Percentiles rank a stretch among this genome's conserved stretches.
phyloP scores from a whole-genome alignment of 2,113 vertebrate genomes.

The Centropus bengalensis region DNA sequence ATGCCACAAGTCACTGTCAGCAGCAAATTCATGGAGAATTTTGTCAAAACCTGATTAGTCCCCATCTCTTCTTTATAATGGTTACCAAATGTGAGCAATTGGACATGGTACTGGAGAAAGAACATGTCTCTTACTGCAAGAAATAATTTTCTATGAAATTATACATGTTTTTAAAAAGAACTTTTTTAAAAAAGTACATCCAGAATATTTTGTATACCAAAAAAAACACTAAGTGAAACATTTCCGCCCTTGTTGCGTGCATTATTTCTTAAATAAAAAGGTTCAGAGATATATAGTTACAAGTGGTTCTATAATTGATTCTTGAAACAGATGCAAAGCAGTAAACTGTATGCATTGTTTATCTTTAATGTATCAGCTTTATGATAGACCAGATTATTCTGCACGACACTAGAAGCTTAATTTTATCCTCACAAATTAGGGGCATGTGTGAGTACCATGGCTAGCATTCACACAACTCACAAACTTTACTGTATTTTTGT shows the following conservation, averaged over 20 bases:
- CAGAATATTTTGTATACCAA: neutral
- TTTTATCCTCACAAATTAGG: neutral
- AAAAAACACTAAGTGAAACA: neutral
- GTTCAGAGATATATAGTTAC: neutral
- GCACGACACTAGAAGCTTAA: neutral
- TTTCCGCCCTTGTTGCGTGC: neutral
- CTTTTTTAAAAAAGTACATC: neutral
- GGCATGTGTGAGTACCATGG: neutral
- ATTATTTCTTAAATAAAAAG: neutral
- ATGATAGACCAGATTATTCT: neutral
- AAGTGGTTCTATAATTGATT: neutral
- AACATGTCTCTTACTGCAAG: neutral
- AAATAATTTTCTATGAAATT: rapidly evolving
- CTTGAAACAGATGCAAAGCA: neutral
- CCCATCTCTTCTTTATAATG: neutral
- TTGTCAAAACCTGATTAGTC: neutral
- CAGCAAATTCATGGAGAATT: neutral
- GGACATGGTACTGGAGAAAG: neutral
- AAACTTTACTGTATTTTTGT: neutral
- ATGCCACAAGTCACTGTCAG: neutral
- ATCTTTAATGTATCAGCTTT: neutral
- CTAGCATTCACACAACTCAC: neutral
- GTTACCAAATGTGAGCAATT: neutral
- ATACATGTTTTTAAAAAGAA: neutral
- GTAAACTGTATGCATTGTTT: neutral